Evolutionary conservation across 2,113 vertebrate genomes (phyloP), one percentile per base, ranked within the genome.

Genomic region (Percina caprodes): DNA sequence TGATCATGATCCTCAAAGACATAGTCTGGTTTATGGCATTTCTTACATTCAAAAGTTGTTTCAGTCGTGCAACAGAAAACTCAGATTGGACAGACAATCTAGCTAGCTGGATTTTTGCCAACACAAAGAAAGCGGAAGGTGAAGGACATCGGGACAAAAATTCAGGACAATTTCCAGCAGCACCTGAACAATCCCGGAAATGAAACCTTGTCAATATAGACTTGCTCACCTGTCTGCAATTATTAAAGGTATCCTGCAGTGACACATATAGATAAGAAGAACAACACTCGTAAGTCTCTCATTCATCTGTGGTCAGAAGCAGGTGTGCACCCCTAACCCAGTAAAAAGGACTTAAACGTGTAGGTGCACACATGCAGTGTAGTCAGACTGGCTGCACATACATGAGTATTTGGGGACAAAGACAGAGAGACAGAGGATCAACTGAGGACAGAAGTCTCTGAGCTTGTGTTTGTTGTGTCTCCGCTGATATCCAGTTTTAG

Each of bases 401-500:
- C 51, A 63, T 11, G 6, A 23, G 23, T 14, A 59, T 59, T 26
- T 67, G 16, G 9, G 14, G 18, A 18, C 9, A 15, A 21, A 58
- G 24, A 56, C 12, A 35, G 13, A 10, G 21, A 23, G 39, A 49
- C 15, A 30, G 21, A 60, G 23, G 35, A 51, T n/a, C 21, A 26
- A n/a, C 30, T 39, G 63, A 42, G 30, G 71, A 48, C 35, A 48
- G 24, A 56, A 46, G 60, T 39, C n/a, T 63, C 26, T 35, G 39
- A 65, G 72, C 10, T 13, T 45, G 62, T n/a, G 45, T 4, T 74
- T n/a, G 45, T 4, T 74, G 3, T 8, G 24, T 39, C 33, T 68
- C 65, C 5, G 46, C 61, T 76, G 59, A 79, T 66, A 79, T 65
- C 46, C 35, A 52, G 49, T 39, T 61, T 61, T 45, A 73, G 16